phyloP scores from a whole-genome alignment of 2,113 vertebrate genomes.

The Gorsachius goisagi region DNA sequence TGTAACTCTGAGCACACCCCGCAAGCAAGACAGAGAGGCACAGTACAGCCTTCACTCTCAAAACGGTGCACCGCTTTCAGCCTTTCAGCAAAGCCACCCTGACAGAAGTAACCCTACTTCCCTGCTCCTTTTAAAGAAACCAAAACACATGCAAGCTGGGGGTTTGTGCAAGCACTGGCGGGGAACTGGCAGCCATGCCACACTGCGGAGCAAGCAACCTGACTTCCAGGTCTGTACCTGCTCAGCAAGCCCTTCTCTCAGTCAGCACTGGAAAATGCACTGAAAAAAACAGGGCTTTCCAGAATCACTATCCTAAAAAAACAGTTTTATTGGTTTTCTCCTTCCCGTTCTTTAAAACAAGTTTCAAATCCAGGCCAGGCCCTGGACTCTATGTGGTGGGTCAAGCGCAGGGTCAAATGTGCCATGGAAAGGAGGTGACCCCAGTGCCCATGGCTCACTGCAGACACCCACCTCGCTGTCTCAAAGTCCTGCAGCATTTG shows the following conservation, averaged over 20 bases:
- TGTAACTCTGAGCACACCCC: neutral
- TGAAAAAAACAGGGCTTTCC: neutral
- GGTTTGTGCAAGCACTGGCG: neutral
- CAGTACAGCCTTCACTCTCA: neutral
- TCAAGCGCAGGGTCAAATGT: neutral
- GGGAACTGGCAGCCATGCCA: neutral
- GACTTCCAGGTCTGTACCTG: neutral
- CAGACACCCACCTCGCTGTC: neutral
- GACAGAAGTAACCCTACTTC: neutral
- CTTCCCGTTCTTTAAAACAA: neutral
- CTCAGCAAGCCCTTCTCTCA: neutral
- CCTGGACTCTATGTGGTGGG: fast-evolving
- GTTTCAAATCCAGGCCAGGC: neutral
- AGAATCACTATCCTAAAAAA: neutral
- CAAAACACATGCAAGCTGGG: neutral
- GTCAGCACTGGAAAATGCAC: neutral
- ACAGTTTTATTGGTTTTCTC: neutral
- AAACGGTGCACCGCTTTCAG: neutral
- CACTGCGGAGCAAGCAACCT: neutral
- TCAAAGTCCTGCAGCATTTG: neutral
- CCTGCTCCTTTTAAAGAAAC: neutral
- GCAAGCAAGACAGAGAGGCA: neutral
- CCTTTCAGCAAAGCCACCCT: fast-evolving
- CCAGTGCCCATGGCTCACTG: neutral
- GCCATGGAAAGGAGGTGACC: too few relatives aligned